phyloP scores from a whole-genome alignment of 53 echinoderm and acorn worm genomes.

The Patiria pectinifera region DNA sequence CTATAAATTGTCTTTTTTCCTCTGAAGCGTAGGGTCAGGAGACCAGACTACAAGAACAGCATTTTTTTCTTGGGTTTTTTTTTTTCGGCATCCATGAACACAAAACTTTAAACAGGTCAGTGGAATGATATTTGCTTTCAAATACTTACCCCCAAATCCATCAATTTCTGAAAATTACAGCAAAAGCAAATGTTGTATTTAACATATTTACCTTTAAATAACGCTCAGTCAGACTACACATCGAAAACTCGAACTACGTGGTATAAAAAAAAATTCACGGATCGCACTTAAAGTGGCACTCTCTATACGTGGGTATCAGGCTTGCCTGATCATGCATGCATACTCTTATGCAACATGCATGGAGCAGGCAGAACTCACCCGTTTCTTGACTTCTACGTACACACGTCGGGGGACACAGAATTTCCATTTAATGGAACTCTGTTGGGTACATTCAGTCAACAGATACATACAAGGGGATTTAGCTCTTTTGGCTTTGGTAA shows the following conservation, averaged over 20 bases:
- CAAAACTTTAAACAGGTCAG: too few relatives aligned
- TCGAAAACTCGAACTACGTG: not conserved
- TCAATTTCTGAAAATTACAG: too few relatives aligned
- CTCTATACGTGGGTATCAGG: not conserved
- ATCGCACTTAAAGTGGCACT: not conserved
- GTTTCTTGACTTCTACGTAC: conserved; percentile 70
- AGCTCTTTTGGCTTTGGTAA: not conserved
- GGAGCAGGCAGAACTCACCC: conserved; percentile 59
- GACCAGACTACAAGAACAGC: too few relatives aligned
- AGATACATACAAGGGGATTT: conserved; percentile 10
- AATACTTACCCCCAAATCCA: too few relatives aligned
- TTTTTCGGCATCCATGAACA: too few relatives aligned
- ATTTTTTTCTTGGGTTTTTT: too few relatives aligned
- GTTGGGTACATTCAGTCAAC: conserved; percentile 62
- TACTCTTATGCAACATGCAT: conserved; percentile 42
- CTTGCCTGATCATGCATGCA: conserved; percentile 26
- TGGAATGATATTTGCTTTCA: too few relatives aligned
- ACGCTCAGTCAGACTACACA: not conserved
- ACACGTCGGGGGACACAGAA: conserved; percentile 75
- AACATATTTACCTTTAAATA: too few relatives aligned
- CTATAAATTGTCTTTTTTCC: too few relatives aligned
- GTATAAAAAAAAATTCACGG: not conserved
- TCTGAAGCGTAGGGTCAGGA: too few relatives aligned
- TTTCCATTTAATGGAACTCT: conserved; percentile 75
- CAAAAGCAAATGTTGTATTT: too few relatives aligned